A percentile compares a stretch with the other conserved stretches of the same genome.
phyloP scores from a whole-genome alignment of 2,113 vertebrate genomes.

The Ondatra zibethicus region DNA sequence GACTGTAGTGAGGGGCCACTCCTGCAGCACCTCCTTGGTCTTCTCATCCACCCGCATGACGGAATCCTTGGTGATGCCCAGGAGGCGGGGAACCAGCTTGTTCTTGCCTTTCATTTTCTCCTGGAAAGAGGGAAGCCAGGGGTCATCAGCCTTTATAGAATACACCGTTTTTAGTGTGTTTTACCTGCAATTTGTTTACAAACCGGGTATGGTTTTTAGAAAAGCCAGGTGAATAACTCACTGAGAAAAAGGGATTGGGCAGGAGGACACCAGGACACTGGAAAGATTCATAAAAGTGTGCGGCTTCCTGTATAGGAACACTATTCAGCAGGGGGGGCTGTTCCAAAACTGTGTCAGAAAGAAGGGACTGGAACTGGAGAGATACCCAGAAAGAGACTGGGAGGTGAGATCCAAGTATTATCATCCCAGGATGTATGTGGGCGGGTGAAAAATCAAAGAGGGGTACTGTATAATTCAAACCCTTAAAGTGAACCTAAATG shows the following conservation, averaged over 20 bases:
- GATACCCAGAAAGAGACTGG: not conserved
- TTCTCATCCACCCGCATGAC: slow-evolving; percentile 99
- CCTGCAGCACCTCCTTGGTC: slow-evolving; percentile 98
- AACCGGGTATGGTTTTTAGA: not conserved
- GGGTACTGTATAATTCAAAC: not conserved
- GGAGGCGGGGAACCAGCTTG: slow-evolving; percentile 95
- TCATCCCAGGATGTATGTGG: not conserved
- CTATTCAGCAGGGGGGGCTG: not conserved
- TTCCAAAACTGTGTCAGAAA: not conserved
- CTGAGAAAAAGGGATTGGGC: not conserved
- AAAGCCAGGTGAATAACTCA: not conserved
- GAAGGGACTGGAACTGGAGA: not conserved
- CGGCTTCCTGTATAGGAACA: not conserved
- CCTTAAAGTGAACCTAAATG: not conserved
- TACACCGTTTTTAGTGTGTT: not conserved
- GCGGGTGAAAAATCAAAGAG: not conserved
- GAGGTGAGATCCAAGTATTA: not conserved
- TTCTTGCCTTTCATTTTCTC: slow-evolving; percentile 99
- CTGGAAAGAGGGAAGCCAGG: slow-evolving; percentile 82
- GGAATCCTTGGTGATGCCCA: slow-evolving; percentile 99
- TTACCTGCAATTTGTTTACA: not conserved
- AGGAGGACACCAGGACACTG: not conserved
- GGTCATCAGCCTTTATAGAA: not conserved
- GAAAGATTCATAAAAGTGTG: not conserved
- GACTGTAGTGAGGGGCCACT: slow-evolving; percentile 98